Base-by-base conservation (phyloP, 2,797 vertebrate species). In the Meda fulgida region DNA sequence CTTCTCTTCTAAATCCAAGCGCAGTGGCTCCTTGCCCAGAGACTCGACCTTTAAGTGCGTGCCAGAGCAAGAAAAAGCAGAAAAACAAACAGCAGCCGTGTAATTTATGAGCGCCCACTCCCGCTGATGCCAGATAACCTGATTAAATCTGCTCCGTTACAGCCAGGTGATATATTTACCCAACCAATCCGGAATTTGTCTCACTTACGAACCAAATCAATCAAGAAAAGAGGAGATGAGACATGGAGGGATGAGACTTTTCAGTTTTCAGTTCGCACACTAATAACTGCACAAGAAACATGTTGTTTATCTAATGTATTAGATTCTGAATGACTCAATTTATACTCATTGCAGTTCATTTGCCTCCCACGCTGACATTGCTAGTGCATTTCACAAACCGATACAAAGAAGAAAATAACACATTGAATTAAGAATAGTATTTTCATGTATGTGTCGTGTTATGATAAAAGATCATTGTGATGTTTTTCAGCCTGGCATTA, bases 11-110 rank as follows among this genome's bases (percentile, higher is more conserved):
- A 34, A 16, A 67, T 81, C 60, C 31, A 76, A 77, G 40, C 36
- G 34, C 23, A 26, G 85, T 89, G 77, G 85, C 84, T 77, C 71
- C 29, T 9, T 21, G 77, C 86, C 71, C 66, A 63, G 66, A 87
- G 84, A 85, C 55, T 87, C 83, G 83, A 87, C 46, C 77, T 89
- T 85, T 69, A 78, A 69, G 40, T 84, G 55, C 72, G 66, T 53
- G 81, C 83, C 88, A 85, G 60, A 34, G 26, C 76, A 67, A 58
- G 21, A 80, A 2, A 69, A 80, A 53, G 3, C 79, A 7, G 23
- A 38, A 70, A 53, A 81, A 80, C 75, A 87, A 78, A 81, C 83
- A 78, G 38, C 71, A 79, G 66, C 55, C 58, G 19, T 83, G 82
- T 84, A 19, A 48, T 84, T 83, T 31, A 85, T 77, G 85, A 83